phyloP scores from a whole-genome alignment of 1,140 invertebrate genomes.

The Drosophila yakuba region DNA sequence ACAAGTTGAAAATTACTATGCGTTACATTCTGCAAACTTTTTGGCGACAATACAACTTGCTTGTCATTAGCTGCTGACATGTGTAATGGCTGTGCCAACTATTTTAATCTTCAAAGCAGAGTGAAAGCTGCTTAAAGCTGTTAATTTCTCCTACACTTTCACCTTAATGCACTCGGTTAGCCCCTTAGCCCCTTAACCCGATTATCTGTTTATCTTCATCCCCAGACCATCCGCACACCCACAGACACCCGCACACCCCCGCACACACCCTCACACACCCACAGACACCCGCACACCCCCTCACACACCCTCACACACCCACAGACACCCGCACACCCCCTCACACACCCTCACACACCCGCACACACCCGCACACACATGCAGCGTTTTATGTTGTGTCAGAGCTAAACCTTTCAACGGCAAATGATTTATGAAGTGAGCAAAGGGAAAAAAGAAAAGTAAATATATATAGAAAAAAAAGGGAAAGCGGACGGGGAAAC shows the following conservation, averaged over 20 bases:
- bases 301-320: too few relatives aligned
- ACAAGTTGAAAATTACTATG: too few relatives aligned
- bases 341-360: too few relatives aligned
- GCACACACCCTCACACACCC: too few relatives aligned
- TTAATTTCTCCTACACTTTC: constrained; percentile 46
- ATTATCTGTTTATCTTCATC: constrained; percentile 51
- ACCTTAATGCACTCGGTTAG: constrained; percentile 47
- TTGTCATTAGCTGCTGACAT: constrained; percentile 7
- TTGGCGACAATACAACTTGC: neutral
- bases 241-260: neutral
- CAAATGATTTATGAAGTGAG: constrained; percentile 79
- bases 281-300: neutral
- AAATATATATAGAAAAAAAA: neutral
- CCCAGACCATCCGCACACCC: neutral
- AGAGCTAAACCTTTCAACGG: constrained; percentile 71
- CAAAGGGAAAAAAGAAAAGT: constrained; percentile 25
- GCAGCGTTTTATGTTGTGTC: constrained; percentile 60
- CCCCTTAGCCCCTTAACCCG: constrained; percentile 61
- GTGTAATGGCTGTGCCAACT: constrained; percentile 3
- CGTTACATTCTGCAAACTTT: neutral
- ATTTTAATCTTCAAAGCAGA: constrained; percentile 13
- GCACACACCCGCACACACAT: neutral
- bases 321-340: neutral
- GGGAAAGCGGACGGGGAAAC: constrained; percentile 39
- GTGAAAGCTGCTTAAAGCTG: constrained; percentile 11